A percentile compares a stretch with the other conserved stretches of the same genome.
Conservation (phyloP, 2,888 invertebrate genomes). For the Catocala fraxini region DNA sequence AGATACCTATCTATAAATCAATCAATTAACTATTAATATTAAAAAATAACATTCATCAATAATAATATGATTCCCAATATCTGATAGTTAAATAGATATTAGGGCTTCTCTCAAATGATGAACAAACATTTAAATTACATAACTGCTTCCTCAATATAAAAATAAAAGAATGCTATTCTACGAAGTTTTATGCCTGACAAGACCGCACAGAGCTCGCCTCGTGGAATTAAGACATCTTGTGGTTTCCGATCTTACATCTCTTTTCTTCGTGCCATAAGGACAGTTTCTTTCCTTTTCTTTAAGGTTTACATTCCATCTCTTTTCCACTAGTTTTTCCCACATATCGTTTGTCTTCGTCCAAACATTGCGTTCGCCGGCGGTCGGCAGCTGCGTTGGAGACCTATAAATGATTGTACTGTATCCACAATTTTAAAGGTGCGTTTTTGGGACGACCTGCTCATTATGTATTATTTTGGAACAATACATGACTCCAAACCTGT, state of each 20-base stretch:
- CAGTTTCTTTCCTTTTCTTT: conserved; percentile 79
- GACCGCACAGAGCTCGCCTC: conserved; percentile 85
- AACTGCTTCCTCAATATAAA: conserved; percentile 65
- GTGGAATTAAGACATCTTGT: conserved; percentile 88
- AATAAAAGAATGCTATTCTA: conserved; percentile 76
- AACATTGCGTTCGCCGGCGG: conserved; percentile 80
- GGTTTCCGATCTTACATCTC: conserved; percentile 85
- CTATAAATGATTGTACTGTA: conserved; percentile 79
- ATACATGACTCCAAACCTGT: conserved; percentile 13
- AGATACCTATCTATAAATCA: too few relatives aligned
- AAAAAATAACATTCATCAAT: not conserved
- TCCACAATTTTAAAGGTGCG: conserved; percentile 75
- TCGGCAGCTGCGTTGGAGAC: conserved; percentile 84
- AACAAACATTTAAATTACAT: conserved; percentile 59
- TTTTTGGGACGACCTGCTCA: conserved; percentile 59
- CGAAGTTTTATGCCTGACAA: conserved; percentile 79
- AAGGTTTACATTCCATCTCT: conserved; percentile 75
- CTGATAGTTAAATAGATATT: conserved; percentile 22
- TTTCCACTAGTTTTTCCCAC: conserved; percentile 78
- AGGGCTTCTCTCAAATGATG: conserved; percentile 41
- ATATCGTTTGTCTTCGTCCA: conserved; percentile 84
- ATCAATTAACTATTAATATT: too few relatives aligned
- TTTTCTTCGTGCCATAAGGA: conserved; percentile 66
- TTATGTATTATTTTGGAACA: conserved; percentile 41
- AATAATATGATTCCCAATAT: conserved; percentile 16